phyloP scores from a whole-genome alignment of 2,888 invertebrate genomes.

The Torymus tubicola region DNA sequence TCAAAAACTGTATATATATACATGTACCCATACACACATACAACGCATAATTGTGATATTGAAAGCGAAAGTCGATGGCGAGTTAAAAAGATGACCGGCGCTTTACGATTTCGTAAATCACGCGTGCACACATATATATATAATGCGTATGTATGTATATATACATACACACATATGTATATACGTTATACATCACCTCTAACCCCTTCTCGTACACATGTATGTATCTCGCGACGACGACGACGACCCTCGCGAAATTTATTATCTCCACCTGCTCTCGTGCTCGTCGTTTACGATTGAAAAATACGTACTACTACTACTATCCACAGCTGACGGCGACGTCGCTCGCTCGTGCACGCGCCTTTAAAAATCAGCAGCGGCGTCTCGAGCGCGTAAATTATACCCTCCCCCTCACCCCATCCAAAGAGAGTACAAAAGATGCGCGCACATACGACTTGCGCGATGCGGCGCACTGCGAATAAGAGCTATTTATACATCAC shows the following conservation, averaged over 20 bases:
- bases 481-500: slow-evolving; percentile 10
- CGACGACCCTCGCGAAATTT: slow-evolving; percentile 15
- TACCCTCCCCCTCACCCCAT: not conserved
- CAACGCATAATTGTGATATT: not conserved
- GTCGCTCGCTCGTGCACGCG: not conserved
- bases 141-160: no score
- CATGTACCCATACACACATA: no score
- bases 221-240: no score
- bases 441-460: not conserved
- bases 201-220: not conserved
- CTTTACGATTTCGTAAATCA: slow-evolving; percentile 33
- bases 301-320: slow-evolving; percentile 7
- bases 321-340: not conserved
- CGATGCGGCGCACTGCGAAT: no score
- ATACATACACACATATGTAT: no score
- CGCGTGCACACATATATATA: not conserved
- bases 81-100: not conserved
- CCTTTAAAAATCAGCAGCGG: slow-evolving; percentile 27
- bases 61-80: not conserved
- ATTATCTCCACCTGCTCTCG: not conserved
- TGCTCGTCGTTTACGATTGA: slow-evolving; percentile 16
- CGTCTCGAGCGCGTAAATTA: slow-evolving; percentile 44
- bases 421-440: slow-evolving; percentile 25
- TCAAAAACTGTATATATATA: no score
- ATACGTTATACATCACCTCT: not conserved